Conservation (phyloP, 2,797 vertebrate genomes). For the Rhinella marina region DNA sequence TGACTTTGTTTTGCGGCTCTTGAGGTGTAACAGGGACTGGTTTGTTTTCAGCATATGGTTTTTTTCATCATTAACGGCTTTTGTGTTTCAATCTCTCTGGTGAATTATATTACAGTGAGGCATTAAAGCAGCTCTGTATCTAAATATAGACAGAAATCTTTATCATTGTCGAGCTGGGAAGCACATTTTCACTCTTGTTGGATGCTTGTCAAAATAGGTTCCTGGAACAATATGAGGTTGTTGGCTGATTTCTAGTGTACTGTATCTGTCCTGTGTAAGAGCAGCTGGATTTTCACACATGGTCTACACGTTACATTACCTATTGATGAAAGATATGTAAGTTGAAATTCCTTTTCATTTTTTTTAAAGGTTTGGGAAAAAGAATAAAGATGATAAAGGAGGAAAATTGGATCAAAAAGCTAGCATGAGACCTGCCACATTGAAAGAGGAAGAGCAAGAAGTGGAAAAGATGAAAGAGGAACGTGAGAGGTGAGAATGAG, state of each 20-base stretch:
- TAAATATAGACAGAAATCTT: conserved; percentile 46
- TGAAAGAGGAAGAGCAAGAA: conserved; percentile 81
- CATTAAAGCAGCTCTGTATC: conserved; percentile 48
- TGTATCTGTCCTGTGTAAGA: conserved; percentile 27
- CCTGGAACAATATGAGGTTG: conserved; percentile 27
- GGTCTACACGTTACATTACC: background rate
- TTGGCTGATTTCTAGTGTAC: conserved; percentile 21
- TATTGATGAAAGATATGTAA: background rate
- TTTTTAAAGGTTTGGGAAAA: conserved; percentile 89
- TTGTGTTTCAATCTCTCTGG: conserved; percentile 37
- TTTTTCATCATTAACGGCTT: conserved; percentile 54
- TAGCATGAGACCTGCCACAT: conserved; percentile 74
- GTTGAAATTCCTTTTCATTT: conserved; percentile 13
- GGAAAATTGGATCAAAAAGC: conserved; percentile 83
- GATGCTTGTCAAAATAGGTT: conserved; percentile 41
- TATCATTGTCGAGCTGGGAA: conserved; percentile 35
- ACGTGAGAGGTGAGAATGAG: conserved; percentile 81
- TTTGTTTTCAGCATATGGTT: conserved; percentile 24
- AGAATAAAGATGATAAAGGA: conserved; percentile 86
- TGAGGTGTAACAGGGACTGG: conserved; percentile 12
- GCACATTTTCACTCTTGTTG: conserved; percentile 46
- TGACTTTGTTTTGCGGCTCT: conserved; percentile 34
- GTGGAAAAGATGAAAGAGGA: conserved; percentile 90
- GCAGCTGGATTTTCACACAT: conserved; percentile 21
- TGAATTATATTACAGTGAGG: conserved; percentile 55